A percentile compares a stretch with the other conserved stretches of the same genome.
These are phyloP conservation scores for Aphidius ervi DNA, from an alignment of 1,140 invertebrate species.

Conservation along the genomic window DNA sequence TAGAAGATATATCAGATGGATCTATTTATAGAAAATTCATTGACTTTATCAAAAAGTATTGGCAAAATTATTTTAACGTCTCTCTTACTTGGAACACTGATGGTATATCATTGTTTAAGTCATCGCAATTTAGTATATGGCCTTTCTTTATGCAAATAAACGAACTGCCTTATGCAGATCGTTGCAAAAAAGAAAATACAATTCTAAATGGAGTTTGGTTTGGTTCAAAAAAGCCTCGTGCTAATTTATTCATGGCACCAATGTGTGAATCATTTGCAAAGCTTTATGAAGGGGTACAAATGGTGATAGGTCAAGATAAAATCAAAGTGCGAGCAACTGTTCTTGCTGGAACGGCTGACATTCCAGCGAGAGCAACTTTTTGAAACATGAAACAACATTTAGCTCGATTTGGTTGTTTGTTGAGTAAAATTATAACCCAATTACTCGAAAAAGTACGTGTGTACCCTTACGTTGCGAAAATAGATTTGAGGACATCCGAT, in stretches of 20 bases:
- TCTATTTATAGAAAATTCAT: too few relatives aligned
- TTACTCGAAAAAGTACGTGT: too few relatives aligned
- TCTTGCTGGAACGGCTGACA: slow-evolving; percentile 10
- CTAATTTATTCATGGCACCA: slow-evolving; percentile 7
- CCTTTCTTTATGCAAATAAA: slow-evolving; percentile 13
- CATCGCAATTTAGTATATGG: slow-evolving; percentile 13
- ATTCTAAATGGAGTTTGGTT: slow-evolving; percentile 15
- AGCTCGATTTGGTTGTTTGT: slow-evolving; percentile 5
- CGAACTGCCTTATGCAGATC: slow-evolving; percentile 13
- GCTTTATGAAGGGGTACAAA: not conserved
- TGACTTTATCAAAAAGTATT: not conserved
- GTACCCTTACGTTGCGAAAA: too few relatives aligned
- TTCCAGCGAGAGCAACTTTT: slow-evolving; percentile 12
- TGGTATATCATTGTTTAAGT: slow-evolving; percentile 15
- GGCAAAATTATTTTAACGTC: slow-evolving; percentile 1
- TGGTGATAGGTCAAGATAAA: slow-evolving; percentile 1
- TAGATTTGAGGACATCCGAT: too few relatives aligned
- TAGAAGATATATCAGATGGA: too few relatives aligned
- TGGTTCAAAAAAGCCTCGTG: slow-evolving; percentile 12
- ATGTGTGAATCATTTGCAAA: not conserved
- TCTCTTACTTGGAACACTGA: slow-evolving; percentile 18
- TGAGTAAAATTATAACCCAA: too few relatives aligned
- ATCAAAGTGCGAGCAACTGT: slow-evolving; percentile 8
- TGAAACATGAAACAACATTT: slow-evolving; percentile 17
- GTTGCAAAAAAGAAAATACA: slow-evolving; percentile 15